Base-by-base conservation (phyloP, 2,113 vertebrate genomes). In the Prunella himalayana region DNA sequence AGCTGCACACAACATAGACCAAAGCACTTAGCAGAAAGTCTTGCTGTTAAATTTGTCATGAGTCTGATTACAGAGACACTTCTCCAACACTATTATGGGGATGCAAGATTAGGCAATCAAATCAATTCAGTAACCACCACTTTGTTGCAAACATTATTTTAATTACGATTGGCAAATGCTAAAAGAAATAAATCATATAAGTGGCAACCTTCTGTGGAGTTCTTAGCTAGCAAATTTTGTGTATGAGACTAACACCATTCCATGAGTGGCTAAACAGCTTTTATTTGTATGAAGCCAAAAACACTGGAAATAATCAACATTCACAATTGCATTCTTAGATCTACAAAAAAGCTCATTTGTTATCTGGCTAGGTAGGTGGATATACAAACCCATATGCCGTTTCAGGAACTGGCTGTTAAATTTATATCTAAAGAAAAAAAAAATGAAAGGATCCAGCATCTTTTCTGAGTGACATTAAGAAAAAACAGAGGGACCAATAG, bases 171-270 rank as follows among this genome's bases (percentile, higher is more conserved):
- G 23, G n/a, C 44, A 85, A 54, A 27, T 44, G 14, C 17, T 13
- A 5, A 49, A 57, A 71, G 31, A 51, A 91, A 79, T 69, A 51
- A 91, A 79, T 69, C 6, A 2, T 5, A 4, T 15, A n/a, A 51
- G 22, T 37, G 49, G 8, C 5, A 61, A 33, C 24, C 13, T 72
- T 65, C 47, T 57, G 2, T 69, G 59, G 25, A 15, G 16, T 23
- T 64, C 49, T 41, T 22, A 56, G 47, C 15, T 22, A 27, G 42
- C 4, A 82, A 47, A 39, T 51, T 65, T 86, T 61, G 7, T 44
- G 14, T 37, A 15, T 0, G 0, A 18, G 3, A n/a, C 14, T 37
- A 75, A 13, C 11, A 24, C 30, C 30, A 19, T 42, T 66, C 39
- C 56, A 50, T 0, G 4, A 65, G 45, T 25, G 45, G 25, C 17